Percentiles rank a stretch among this genome's conserved stretches.
Conservation (phyloP, 2,888 invertebrate genomes). For the Amphipoea oculea region DNA sequence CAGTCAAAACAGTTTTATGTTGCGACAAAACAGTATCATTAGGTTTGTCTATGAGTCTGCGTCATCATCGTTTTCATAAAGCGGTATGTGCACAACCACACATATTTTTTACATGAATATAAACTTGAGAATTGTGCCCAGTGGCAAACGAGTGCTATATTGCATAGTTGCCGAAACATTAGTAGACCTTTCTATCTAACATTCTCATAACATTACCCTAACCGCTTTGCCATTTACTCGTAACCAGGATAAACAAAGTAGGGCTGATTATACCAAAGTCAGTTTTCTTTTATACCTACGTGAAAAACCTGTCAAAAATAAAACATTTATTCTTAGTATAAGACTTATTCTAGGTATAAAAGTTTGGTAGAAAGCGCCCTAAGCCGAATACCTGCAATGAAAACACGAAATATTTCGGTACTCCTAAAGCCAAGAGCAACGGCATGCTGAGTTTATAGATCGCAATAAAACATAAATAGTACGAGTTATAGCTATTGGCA, state of each 20-base stretch:
- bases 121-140: not conserved
- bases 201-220: not conserved
- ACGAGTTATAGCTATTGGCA: constrained; percentile 51
- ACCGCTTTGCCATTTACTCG: constrained; percentile 4
- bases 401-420: constrained; percentile 30
- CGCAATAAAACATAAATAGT: constrained; percentile 58
- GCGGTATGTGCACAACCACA: not conserved
- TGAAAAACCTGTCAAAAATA: too few species aligned
- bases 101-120: not conserved
- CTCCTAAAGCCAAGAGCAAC: constrained; percentile 30
- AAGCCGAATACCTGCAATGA: constrained; percentile 22
- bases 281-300: too few species aligned
- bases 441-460: constrained; percentile 57
- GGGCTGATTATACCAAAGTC: too few species aligned
- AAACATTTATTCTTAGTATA: too few species aligned
- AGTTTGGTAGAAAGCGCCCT: too few species aligned
- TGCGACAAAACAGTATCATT: not conserved
- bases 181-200: not conserved
- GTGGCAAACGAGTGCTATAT: not conserved
- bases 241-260: constrained; percentile 26
- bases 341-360: too few species aligned
- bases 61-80: not conserved
- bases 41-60: not conserved
- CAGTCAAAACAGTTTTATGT: not conserved
- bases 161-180: not conserved